Evolutionary conservation across 2,113 vertebrate genomes (phyloP).

Genomic region (Myrmecobius fasciatus): DNA sequence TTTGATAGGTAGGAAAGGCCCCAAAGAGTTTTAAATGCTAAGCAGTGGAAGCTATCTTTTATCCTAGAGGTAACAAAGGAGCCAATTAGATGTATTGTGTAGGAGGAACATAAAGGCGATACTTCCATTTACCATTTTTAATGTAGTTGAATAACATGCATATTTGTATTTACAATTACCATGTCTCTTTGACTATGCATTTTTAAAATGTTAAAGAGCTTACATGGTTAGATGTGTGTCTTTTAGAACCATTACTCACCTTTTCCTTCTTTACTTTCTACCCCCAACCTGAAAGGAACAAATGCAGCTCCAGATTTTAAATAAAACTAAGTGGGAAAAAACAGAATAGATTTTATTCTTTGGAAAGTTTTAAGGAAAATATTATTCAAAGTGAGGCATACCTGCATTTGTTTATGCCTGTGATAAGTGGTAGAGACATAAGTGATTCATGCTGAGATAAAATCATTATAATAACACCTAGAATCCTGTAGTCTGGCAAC

Average conservation of each 20-base stretch:
- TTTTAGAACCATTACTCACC: not conserved
- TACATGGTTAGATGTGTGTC: not conserved
- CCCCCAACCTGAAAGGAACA: not conserved
- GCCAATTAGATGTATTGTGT: not conserved
- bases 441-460: not conserved
- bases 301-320: not conserved
- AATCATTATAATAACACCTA: not conserved
- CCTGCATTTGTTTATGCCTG: not conserved
- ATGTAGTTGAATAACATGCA: not conserved
- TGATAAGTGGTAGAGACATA: not conserved
- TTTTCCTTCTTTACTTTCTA: not conserved
- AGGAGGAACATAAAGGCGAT: not conserved
- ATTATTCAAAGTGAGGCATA: not conserved
- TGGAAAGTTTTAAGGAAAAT: not conserved
- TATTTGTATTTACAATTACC: not conserved
- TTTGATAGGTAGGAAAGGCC: not conserved
- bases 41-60: not conserved
- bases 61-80: not conserved
- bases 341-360: not conserved
- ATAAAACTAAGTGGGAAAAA: not conserved
- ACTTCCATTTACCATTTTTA: not conserved
- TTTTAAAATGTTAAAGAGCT: not conserved
- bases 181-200: not conserved
- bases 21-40: not conserved
- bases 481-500: not conserved